Percentiles rank a stretch among this genome's conserved stretches.
These are phyloP conservation scores for Notiomystis cincta DNA, from an alignment of 2,113 vertebrate genomes.

Conservation along the genomic window DNA sequence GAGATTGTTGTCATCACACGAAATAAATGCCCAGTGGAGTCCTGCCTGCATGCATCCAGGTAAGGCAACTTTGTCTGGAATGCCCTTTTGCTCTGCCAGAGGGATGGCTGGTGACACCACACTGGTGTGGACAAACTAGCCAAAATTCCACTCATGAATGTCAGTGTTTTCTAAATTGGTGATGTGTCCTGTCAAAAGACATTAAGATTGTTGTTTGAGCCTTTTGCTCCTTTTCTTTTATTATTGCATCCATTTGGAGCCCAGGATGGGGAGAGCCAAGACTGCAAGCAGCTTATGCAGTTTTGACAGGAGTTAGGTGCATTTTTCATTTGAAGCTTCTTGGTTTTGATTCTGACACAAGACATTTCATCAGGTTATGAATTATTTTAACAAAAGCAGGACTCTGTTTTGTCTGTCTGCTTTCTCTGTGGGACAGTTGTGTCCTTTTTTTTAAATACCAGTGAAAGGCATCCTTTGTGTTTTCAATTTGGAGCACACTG, in stretches of 20 bases:
- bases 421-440: slow-evolving; percentile 1
- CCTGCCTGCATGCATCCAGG: neutral
- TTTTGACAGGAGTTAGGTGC: neutral
- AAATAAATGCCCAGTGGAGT: neutral
- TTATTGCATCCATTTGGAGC: neutral
- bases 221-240: neutral
- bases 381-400: slow-evolving; percentile 17
- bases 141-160: neutral
- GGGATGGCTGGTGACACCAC: neutral
- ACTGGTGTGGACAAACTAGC: rapidly evolving
- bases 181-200: neutral
- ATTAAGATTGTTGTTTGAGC: neutral
- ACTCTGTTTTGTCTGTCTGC: neutral
- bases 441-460: neutral
- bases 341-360: neutral
- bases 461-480: neutral
- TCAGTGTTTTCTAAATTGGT: neutral
- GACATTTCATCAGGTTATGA: slow-evolving; percentile 9
- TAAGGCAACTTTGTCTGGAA: neutral
- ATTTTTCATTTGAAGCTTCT: neutral
- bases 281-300: neutral
- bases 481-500: neutral
- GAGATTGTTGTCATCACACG: neutral
- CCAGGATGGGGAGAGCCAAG: rapidly evolving
- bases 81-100: neutral